Evolutionary conservation across 2,888 invertebrate genomes (phyloP).

Genomic region (Tetragnatha montana): DNA sequence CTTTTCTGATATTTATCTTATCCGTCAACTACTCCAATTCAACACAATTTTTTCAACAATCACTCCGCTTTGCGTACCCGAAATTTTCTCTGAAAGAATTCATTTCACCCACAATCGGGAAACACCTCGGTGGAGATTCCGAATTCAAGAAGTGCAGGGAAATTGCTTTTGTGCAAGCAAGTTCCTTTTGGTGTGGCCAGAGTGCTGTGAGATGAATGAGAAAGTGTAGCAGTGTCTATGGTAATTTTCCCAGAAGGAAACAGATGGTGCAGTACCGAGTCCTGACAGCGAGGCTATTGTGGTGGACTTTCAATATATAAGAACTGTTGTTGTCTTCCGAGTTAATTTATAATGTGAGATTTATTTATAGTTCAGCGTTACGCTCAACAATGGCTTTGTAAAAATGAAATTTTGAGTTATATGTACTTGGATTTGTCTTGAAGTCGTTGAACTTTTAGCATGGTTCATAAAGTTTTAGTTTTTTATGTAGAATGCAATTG

Average conservation of each 20-base stretch:
- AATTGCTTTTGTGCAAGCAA: not conserved
- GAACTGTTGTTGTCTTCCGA: not conserved
- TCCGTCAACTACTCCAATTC: not conserved
- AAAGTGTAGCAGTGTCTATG: not conserved
- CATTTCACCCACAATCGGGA: not conserved
- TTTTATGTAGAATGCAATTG: no score
- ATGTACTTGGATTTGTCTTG: no score
- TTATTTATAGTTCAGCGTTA: not conserved
- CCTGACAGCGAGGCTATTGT: not conserved
- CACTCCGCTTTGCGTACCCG: not conserved
- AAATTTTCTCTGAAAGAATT: not conserved
- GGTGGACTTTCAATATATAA: not conserved
- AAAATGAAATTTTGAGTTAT: no score
- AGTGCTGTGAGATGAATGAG: not conserved
- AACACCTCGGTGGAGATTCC: no score
- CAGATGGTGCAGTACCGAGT: not conserved
- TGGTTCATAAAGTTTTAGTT: no score
- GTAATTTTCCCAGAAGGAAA: not conserved
- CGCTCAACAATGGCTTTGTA: no score
- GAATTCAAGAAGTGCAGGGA: not conserved
- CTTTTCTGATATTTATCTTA: not conserved
- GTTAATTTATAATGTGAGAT: not conserved
- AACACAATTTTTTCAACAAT: not conserved
- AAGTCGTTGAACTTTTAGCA: no score
- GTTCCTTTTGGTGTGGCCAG: not conserved